Evolutionary conservation across 1,140 invertebrate species (phyloP).

Genomic region (Cylas formicarius): DNA sequence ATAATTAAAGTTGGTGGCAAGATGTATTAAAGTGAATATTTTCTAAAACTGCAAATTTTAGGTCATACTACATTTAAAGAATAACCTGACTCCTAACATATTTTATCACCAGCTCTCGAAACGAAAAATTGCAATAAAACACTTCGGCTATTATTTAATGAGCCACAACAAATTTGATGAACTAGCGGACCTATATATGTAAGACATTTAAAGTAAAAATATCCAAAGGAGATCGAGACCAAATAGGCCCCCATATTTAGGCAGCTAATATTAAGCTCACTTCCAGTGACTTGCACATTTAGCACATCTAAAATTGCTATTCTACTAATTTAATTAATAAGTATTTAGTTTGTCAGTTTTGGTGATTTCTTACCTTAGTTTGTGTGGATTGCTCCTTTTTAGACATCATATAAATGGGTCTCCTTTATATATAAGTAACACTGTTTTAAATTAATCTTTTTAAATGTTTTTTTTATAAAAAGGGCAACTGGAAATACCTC

Average conservation of each 20-base stretch:
- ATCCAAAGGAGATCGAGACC: too few species aligned
- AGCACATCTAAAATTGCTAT: too few species aligned
- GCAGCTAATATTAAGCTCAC: too few species aligned
- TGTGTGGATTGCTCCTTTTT: too few species aligned
- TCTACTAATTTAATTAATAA: too few species aligned
- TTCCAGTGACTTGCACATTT: too few species aligned
- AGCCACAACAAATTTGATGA: constrained; percentile 24
- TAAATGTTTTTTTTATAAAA: constrained; percentile 14
- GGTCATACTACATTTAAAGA: constrained; percentile 31
- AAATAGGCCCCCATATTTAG: too few species aligned
- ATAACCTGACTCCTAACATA: constrained; percentile 25
- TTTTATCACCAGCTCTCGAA: constrained; percentile 30
- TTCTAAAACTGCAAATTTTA: constrained; percentile 15
- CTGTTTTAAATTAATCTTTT: too few species aligned
- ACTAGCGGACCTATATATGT: constrained; percentile 29
- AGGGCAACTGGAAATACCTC: constrained; percentile 30
- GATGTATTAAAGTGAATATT: neutral
- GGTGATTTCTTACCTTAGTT: too few species aligned
- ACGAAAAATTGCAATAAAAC: constrained; percentile 27
- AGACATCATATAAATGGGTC: neutral
- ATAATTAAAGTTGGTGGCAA: constrained; percentile 24
- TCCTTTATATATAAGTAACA: constrained; percentile 17
- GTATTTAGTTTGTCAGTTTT: too few species aligned
- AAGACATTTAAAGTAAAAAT: too few species aligned
- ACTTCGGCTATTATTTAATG: constrained; percentile 33